Base-by-base conservation (phyloP, 2,888 invertebrate species). In the Lapara coniferarum region DNA sequence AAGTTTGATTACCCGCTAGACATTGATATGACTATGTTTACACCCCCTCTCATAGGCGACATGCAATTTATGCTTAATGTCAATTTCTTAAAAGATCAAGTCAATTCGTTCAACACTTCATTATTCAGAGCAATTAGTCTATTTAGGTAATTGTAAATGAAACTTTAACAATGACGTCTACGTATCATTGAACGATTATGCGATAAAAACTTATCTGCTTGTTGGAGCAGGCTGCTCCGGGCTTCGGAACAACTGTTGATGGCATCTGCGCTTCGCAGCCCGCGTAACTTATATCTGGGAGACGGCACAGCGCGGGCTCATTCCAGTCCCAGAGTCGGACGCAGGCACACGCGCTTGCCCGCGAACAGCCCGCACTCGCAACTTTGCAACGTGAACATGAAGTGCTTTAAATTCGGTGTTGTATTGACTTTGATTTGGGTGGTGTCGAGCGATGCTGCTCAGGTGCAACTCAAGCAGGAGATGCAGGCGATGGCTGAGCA, bases 201-300 rank as follows among this genome's bases (percentile, higher is more conserved):
- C 53, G 66, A 69, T 70, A 73, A 66, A 66, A 69, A 69, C 44
- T 51, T 68, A 68, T 63, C 68, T 69, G 69, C 19, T 52, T 49
- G 25, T 66, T 25, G 72, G 70, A 72, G 73, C 76, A 78, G 74
- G 74, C 74, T 78, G 77, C 77, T 72, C 53, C 74, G 75, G 81
- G 81, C 79, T 82, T 79, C 78, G 73, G 83, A 82, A 86, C 92
- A 91, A 91, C 91, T 92, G 91, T 91, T 91, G 90, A 88, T 77
- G 86, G 81, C 92, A 92, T 91, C 91, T 92, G 92, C 90, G 85
- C 84, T 74, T 73, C 71, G 77, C 77, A 80, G 78, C 83, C 81
- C 81, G 79, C 74, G 70, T 71, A 74, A 71, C 74, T 78, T 85
- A 84, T 85, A 86, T 84, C 79, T 80, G 77, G 74, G 76, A 74